A percentile compares a stretch with the other conserved stretches of the same genome.
phyloP scores from a whole-genome alignment of 2,113 vertebrate genomes.

The Malurus alboscapulatus region DNA sequence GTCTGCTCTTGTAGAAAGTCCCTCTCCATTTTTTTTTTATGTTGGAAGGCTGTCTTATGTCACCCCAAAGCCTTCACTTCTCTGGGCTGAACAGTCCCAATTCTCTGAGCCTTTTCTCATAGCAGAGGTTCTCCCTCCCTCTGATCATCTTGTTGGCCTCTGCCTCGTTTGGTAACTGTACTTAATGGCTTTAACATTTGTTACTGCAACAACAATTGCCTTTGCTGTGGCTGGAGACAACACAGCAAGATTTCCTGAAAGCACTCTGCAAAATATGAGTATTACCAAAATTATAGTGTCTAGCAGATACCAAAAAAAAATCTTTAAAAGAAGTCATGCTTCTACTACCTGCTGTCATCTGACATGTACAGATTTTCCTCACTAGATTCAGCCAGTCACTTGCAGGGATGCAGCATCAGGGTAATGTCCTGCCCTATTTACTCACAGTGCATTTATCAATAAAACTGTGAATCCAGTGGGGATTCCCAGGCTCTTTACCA shows the following conservation, averaged over 20 bases:
- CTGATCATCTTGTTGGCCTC: neutral
- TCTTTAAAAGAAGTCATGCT: neutral
- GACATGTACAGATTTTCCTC: neutral
- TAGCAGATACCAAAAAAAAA: neutral
- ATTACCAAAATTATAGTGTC: neutral
- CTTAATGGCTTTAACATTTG: neutral
- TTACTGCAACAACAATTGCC: neutral
- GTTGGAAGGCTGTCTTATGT: neutral
- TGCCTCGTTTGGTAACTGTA: neutral
- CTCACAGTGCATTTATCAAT: neutral
- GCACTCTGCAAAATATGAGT: neutral
- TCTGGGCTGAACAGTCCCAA: neutral
- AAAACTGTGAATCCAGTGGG: neutral
- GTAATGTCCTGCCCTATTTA: neutral
- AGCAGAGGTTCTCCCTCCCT: neutral
- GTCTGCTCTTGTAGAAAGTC: neutral
- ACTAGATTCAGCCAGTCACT: neutral
- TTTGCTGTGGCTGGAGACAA: neutral
- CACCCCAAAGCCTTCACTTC: neutral
- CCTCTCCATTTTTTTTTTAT: neutral
- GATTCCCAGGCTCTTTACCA: neutral
- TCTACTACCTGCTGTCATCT: neutral
- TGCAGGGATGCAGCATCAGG: neutral
- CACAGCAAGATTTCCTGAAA: neutral
- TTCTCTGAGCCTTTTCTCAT: neutral